Evolutionary conservation across 2,113 vertebrate species (phyloP).

Genomic region (Cygnus atratus): DNA sequence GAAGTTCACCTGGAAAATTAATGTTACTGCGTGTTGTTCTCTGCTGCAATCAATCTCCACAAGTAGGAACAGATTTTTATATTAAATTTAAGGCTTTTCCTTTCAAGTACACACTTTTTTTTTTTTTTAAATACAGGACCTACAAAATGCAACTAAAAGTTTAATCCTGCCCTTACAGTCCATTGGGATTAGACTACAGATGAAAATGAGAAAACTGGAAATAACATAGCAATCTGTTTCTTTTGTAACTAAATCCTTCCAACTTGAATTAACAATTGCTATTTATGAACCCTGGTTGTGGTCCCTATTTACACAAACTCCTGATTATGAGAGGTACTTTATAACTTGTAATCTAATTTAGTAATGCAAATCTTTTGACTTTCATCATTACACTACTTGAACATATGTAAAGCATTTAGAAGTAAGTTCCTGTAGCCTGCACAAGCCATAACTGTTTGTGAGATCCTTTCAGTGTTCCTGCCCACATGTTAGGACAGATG

Average conservation of each 20-base stretch:
- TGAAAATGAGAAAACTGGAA: slow-evolving; percentile 15
- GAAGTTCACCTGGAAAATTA: background rate
- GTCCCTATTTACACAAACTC: background rate
- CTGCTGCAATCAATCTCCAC: background rate
- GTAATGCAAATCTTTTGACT: background rate
- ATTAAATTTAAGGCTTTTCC: background rate
- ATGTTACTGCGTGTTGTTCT: background rate
- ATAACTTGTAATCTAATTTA: background rate
- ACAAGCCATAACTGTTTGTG: background rate
- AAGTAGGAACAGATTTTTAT: background rate
- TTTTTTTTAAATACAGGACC: background rate
- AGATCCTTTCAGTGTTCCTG: background rate
- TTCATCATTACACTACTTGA: background rate
- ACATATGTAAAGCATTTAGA: background rate
- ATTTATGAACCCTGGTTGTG: background rate
- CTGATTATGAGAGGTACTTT: background rate
- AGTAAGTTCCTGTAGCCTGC: background rate
- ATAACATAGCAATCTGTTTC: background rate
- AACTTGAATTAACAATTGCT: background rate
- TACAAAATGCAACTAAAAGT: background rate
- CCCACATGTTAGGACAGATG: background rate
- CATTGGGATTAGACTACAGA: background rate
- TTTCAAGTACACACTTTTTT: background rate
- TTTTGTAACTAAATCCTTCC: slow-evolving; percentile 18
- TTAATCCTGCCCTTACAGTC: background rate